Conservation (phyloP, 2,113 vertebrate species). For the Regulus satrapa region DNA sequence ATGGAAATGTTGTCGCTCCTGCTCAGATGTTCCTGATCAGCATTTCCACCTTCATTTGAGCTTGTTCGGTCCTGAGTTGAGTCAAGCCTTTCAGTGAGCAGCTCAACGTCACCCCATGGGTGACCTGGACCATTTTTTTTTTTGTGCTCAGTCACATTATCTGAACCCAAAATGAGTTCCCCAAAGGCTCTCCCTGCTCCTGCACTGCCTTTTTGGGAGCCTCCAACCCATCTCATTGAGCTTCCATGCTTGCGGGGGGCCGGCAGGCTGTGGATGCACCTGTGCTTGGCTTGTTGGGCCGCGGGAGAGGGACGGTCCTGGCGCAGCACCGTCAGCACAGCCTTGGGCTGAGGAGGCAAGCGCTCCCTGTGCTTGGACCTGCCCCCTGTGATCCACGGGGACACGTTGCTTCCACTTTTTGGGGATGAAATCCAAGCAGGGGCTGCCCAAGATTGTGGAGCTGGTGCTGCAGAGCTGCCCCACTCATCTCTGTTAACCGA, state of each 20-base stretch:
- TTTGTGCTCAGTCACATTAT: not conserved
- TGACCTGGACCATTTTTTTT: not conserved
- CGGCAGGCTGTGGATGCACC: not conserved
- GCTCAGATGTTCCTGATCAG: not conserved
- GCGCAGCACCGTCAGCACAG: not conserved
- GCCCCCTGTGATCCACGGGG: not conserved
- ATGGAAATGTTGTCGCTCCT: fast-evolving
- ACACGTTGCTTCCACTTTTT: not conserved
- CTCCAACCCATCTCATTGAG: conserved; percentile 21
- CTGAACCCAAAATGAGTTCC: not conserved
- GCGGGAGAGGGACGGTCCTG: not conserved
- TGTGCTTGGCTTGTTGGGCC: conserved; percentile 23
- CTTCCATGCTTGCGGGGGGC: not conserved
- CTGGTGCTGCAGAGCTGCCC: not conserved
- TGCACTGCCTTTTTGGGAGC: not conserved
- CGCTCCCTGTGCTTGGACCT: not conserved
- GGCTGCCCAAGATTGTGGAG: not conserved
- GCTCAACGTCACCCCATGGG: not conserved
- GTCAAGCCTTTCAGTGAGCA: not conserved
- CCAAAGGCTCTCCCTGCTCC: not conserved
- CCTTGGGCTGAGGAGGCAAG: not conserved
- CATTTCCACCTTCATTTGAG: not conserved
- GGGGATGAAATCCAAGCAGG: not conserved
- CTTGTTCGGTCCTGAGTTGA: not conserved
- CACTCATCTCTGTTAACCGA: not conserved